Evolutionary conservation across 2,797 vertebrate genomes (phyloP).

Genomic region (Poecilia picta): DNA sequence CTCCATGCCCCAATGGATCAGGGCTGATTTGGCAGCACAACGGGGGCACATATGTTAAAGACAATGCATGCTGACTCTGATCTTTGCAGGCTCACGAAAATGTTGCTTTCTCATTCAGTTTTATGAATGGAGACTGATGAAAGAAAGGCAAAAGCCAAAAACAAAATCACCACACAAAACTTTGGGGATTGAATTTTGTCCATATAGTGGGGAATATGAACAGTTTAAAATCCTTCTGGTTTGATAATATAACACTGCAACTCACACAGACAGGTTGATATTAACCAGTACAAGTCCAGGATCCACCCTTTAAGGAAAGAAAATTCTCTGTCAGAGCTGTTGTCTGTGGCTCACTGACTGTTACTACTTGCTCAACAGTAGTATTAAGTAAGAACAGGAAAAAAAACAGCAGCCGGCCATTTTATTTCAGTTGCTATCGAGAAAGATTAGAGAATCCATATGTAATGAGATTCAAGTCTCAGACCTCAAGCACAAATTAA

Average conservation of each 20-base stretch:
- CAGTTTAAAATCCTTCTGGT: background rate
- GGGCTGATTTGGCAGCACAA: conserved; percentile 9
- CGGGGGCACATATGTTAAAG: background rate
- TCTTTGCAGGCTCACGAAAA: background rate
- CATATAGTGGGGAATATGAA: background rate
- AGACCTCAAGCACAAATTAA: background rate
- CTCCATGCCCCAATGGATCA: conserved; percentile 1
- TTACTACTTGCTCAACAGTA: background rate
- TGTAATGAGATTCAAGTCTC: background rate
- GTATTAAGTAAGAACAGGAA: background rate
- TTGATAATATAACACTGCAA: background rate
- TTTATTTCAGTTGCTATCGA: background rate
- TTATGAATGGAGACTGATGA: background rate
- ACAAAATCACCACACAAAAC: background rate
- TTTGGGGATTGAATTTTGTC: background rate
- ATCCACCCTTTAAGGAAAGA: background rate
- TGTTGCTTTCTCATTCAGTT: background rate
- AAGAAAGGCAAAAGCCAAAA: background rate
- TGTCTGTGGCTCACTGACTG: background rate
- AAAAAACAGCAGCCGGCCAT: background rate
- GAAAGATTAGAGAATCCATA: background rate
- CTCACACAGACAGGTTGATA: background rate
- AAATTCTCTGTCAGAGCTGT: background rate
- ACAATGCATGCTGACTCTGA: conserved; percentile 5
- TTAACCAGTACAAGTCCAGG: background rate